Conservation (phyloP, 2,888 invertebrate species). For the Lepidochrysops patricia region DNA sequence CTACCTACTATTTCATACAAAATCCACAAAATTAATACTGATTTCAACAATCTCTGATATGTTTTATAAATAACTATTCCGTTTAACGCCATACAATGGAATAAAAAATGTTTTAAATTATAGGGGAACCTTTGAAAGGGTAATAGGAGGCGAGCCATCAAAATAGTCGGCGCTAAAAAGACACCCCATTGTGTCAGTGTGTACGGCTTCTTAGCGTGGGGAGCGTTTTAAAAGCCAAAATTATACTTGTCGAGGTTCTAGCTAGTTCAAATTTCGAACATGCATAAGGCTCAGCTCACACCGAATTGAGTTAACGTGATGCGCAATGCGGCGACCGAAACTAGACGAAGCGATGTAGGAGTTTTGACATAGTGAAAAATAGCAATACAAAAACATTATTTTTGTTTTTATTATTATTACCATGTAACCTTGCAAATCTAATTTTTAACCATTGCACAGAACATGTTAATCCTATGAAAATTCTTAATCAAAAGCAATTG, state of each 20-base stretch:
- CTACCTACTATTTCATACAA: too few relatives aligned
- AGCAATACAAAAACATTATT: too few relatives aligned
- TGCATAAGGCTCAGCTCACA: too few relatives aligned
- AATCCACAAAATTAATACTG: not conserved
- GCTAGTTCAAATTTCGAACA: not conserved
- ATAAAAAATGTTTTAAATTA: conserved; percentile 25
- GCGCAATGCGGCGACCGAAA: too few relatives aligned
- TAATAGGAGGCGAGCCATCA: conserved; percentile 49
- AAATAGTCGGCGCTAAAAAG: conserved; percentile 65
- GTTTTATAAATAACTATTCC: conserved; percentile 21
- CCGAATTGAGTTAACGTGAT: too few relatives aligned
- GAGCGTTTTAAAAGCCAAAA: conserved; percentile 59
- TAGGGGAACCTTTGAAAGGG: conserved; percentile 40
- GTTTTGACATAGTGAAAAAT: too few relatives aligned
- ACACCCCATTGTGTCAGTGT: conserved; percentile 56
- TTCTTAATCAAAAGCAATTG: not conserved
- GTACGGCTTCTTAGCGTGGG: conserved; percentile 67
- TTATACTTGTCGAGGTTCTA: conserved; percentile 48
- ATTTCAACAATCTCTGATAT: not conserved
- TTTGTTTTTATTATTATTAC: too few relatives aligned
- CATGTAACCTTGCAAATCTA: too few relatives aligned
- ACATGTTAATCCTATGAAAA: not conserved
- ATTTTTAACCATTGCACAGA: too few relatives aligned
- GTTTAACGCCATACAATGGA: conserved; percentile 25
- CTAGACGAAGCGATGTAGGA: too few relatives aligned